Conservation (phyloP, 2,888 invertebrate species). For the Ditylenchus weischeri region DNA sequence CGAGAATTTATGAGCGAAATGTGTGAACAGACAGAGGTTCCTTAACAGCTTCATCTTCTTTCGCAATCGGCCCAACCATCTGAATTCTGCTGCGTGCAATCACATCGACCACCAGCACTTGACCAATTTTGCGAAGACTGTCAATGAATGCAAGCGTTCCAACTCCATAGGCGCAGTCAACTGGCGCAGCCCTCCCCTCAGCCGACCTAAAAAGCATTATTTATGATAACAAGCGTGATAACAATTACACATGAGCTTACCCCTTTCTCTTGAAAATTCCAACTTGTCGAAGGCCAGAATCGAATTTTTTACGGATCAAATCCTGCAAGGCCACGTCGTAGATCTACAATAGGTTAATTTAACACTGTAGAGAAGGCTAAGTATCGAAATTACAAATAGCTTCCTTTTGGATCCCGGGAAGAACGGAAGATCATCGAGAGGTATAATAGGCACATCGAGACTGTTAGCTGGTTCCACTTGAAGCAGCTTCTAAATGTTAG, state of each 20-base stretch:
- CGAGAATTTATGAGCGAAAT: too few species aligned
- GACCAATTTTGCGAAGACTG: slow-evolving; percentile 70
- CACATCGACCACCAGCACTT: slow-evolving; percentile 79
- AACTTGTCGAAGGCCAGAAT: slow-evolving; percentile 90
- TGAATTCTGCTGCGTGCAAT: slow-evolving; percentile 66
- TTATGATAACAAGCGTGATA: not conserved
- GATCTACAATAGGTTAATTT: slow-evolving; percentile 65
- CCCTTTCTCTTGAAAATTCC: slow-evolving; percentile 90
- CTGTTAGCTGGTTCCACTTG: too few species aligned
- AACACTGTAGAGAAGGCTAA: slow-evolving; percentile 4
- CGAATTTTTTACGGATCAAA: slow-evolving; percentile 84
- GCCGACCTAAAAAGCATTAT: slow-evolving; percentile 61
- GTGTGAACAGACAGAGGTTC: not conserved
- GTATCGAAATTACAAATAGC: slow-evolving; percentile 71
- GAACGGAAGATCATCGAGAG: slow-evolving; percentile 87
- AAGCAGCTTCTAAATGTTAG: too few species aligned
- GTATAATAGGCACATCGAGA: slow-evolving; percentile 83
- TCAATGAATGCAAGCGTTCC: slow-evolving; percentile 97
- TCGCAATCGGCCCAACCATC: slow-evolving; percentile 33
- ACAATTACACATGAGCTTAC: slow-evolving; percentile 60
- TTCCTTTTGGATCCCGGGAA: slow-evolving; percentile 97
- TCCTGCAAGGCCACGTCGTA: slow-evolving; percentile 82
- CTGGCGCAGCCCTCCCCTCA: slow-evolving; percentile 75
- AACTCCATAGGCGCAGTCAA: slow-evolving; percentile 81
- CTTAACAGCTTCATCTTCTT: slow-evolving; percentile 16